Percentiles rank a stretch among this genome's conserved stretches.
Evolutionary conservation across 2,797 vertebrate genomes (phyloP).

Genomic region (Hoplostethus atlanticus): DNA sequence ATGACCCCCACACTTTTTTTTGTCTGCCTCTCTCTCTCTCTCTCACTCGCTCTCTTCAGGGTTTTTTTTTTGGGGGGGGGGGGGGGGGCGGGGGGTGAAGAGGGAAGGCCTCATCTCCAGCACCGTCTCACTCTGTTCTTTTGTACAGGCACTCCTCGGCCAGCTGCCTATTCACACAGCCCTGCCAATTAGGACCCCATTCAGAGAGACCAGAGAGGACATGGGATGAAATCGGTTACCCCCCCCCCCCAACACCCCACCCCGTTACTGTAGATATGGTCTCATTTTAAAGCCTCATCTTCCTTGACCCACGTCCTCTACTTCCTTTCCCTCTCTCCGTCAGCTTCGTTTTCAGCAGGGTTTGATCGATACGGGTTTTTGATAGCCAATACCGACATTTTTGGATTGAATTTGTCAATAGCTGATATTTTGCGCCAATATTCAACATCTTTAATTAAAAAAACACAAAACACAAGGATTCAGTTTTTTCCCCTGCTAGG

Average conservation of each 20-base stretch:
- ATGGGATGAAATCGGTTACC: slow-evolving; percentile 73
- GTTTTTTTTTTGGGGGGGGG: slow-evolving; percentile 43
- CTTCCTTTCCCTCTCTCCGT: slow-evolving; percentile 1
- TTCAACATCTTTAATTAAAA: too few species aligned
- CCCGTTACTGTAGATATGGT: slow-evolving; percentile 43
- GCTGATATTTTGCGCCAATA: too few species aligned
- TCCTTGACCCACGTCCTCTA: slow-evolving; percentile 20
- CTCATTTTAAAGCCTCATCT: slow-evolving; percentile 44
- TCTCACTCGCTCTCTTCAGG: slow-evolving; percentile 46
- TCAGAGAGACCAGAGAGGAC: slow-evolving; percentile 86
- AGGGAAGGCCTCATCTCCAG: slow-evolving; percentile 68
- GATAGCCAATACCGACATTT: slow-evolving; percentile 2
- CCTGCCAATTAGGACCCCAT: slow-evolving; percentile 92
- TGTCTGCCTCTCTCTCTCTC: slow-evolving; percentile 62
- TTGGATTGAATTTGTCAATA: not conserved
- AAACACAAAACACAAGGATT: too few species aligned
- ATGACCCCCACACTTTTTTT: slow-evolving; percentile 15
- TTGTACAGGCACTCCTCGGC: slow-evolving; percentile 82
- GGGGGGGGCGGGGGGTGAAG: slow-evolving; percentile 64
- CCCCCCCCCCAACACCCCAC: slow-evolving; percentile 9
- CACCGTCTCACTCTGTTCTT: slow-evolving; percentile 74
- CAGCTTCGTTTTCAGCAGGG: not conserved
- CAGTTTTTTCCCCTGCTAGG: too few species aligned
- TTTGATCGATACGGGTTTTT: slow-evolving; percentile 4
- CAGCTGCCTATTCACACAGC: slow-evolving; percentile 92